Base-by-base conservation (phyloP, 2,113 vertebrate species). In the Gavia stellata region DNA sequence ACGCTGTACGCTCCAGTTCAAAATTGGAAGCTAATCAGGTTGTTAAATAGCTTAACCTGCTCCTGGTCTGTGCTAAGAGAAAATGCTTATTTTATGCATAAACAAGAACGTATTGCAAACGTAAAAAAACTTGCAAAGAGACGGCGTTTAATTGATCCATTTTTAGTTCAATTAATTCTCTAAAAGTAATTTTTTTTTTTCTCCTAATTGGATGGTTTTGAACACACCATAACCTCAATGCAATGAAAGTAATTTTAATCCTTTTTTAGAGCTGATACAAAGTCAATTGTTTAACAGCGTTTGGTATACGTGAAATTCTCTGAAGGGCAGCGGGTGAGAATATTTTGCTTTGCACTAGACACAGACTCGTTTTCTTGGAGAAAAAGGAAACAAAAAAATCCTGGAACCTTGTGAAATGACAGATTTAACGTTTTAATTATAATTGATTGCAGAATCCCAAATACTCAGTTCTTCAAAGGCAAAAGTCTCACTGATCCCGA, bases 91-190 rank as follows among this genome's bases (percentile, higher is more conserved):
- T 88, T 86, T 61, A 23, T 45, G 56, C 81, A 8, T 18, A 59
- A 91, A 78, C 45, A 95, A 67, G 63, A 95, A 62, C 3, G 58
- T 67, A 47, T 77, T 85, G 80, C 42, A 33, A 91, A 61, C 77
- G 87, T 94, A 53, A 94, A 91, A 78, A 83, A 68, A 40, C 65
- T 45, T 40, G 87, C 92, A 84, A 78, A 91, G 86, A 47, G 23
- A 13, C 1, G 19, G 58, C 58, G 71, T 91, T 67, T 72, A 49
- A 18, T 50, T 17, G 88, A 56, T 84, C 50, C 8, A 6, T 16
- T 94, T 93, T 92, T 49, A 67, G 90, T 86, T 85, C 82, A 88
- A 81, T 94, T 95, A 42, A 88, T 95, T 97, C 92, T 93, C 58
- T 18, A 56, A 62, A 95, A 88, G 88, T 95, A 88, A 85, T 34